Percentiles rank a stretch among this genome's conserved stretches.
Conservation (phyloP, 1,140 invertebrate genomes). For the Arctopsyche grandis region DNA sequence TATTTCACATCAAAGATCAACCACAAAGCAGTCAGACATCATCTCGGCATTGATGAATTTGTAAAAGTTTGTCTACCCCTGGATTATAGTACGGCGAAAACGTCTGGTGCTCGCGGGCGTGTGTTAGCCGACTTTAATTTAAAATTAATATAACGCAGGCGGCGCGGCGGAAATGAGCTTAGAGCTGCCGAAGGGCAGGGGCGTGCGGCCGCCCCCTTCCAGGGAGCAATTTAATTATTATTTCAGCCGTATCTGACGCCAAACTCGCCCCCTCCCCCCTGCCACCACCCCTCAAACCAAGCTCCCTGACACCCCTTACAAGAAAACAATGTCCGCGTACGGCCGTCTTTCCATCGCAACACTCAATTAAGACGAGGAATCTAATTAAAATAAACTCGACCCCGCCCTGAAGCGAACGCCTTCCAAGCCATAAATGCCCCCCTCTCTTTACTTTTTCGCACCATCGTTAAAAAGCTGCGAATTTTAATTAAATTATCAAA, state of each 20-base stretch:
- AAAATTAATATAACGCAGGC: slow-evolving; percentile 67
- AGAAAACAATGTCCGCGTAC: slow-evolving; percentile 22
- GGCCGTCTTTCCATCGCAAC: neutral
- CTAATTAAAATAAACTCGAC: slow-evolving; percentile 27
- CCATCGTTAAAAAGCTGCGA: neutral
- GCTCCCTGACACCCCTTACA: neutral
- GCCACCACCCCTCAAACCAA: slow-evolving; percentile 3
- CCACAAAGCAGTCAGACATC: too few relatives aligned
- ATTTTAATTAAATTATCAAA: slow-evolving; percentile 1
- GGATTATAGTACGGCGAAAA: too few relatives aligned
- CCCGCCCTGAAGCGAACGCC: neutral
- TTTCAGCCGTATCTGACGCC: slow-evolving; percentile 40
- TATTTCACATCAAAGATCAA: too few relatives aligned
- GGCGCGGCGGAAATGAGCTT: slow-evolving; percentile 64
- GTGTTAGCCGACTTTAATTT: slow-evolving; percentile 66
- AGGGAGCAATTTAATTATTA: slow-evolving; percentile 56
- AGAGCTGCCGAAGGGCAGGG: slow-evolving; percentile 52
- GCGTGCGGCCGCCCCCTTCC: slow-evolving; percentile 41
- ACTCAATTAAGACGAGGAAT: slow-evolving; percentile 2
- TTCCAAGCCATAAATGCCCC: neutral
- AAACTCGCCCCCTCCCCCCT: neutral
- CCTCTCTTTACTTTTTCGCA: neutral
- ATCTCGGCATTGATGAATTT: too few relatives aligned
- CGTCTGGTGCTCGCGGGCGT: slow-evolving; percentile 55
- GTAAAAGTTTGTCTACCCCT: too few relatives aligned